phyloP scores from a whole-genome alignment of 2,888 invertebrate genomes.

The Hydriomena furcata region DNA sequence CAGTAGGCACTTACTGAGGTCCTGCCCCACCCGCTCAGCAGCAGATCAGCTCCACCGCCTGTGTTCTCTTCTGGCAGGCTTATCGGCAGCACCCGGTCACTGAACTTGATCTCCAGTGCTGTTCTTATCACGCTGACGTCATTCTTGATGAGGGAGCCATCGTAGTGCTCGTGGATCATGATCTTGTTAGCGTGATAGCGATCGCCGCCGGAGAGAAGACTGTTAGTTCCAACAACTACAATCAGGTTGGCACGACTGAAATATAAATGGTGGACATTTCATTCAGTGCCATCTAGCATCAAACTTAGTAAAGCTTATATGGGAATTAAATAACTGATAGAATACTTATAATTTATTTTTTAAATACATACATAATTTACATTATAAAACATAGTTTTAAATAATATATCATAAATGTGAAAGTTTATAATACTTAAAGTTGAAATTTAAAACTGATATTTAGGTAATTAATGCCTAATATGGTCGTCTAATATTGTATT shows the following conservation, averaged over 20 bases:
- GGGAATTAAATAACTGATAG: no score
- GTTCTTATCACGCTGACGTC: constrained; percentile 75
- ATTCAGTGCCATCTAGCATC: no score
- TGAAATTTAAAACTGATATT: no score
- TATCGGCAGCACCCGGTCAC: constrained; percentile 59
- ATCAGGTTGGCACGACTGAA: constrained; percentile 31
- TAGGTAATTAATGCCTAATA: no score
- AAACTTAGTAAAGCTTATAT: no score
- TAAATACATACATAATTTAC: no score
- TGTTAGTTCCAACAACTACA: constrained; percentile 77
- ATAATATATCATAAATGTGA: no score
- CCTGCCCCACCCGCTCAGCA: constrained; percentile 77
- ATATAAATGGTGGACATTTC: no score
- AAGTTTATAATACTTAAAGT: no score
- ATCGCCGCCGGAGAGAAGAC: constrained; percentile 65
- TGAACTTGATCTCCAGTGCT: constrained; percentile 54
- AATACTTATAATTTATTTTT: no score
- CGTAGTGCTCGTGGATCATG: constrained; percentile 68
- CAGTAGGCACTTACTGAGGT: constrained; percentile 60
- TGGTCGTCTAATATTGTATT: no score
- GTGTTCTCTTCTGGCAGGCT: constrained; percentile 56
- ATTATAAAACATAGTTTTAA: no score
- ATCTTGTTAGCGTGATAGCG: constrained; percentile 60
- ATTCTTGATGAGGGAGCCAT: constrained; percentile 55
- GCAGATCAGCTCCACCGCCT: constrained; percentile 51